Conservation (phyloP, 2,888 invertebrate genomes). For the Drosophila leonis region DNA sequence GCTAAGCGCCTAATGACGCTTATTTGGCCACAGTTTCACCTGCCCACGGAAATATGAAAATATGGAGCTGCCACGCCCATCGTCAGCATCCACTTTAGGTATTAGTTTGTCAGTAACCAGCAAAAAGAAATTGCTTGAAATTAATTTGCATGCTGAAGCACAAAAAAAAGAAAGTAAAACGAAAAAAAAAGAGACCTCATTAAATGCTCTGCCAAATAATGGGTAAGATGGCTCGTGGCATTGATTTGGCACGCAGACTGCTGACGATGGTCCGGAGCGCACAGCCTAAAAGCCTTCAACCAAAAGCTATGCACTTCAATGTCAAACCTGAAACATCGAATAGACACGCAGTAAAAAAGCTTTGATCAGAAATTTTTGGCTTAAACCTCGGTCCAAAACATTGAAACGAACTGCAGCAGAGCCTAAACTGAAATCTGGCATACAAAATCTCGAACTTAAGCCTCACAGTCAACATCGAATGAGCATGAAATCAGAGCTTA, state of each 20-base stretch:
- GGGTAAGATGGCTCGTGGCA: neutral
- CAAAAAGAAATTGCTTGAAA: conserved; percentile 68
- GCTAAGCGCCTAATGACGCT: conserved; percentile 76
- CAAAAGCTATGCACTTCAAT: no score
- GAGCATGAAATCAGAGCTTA: no score
- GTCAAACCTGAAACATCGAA: no score
- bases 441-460: no score
- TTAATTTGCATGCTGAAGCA: conserved; percentile 66
- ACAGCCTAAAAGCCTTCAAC: no score
- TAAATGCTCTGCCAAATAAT: conserved; percentile 24
- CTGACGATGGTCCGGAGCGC: no score
- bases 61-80: conserved; percentile 12
- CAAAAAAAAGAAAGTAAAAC: neutral
- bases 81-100: conserved; percentile 31
- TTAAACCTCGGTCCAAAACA: no score
- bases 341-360: no score
- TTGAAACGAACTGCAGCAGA: no score
- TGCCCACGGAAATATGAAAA: conserved; percentile 28
- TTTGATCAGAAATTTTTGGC: no score
- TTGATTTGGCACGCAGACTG: neutral
- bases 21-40: conserved; percentile 59
- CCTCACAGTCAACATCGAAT: no score
- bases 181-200: conserved; percentile 17
- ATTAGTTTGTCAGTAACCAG: conserved; percentile 64
- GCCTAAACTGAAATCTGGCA: no score